phyloP scores from a whole-genome alignment of 2,113 vertebrate species.

The Phaethon lepturus region DNA sequence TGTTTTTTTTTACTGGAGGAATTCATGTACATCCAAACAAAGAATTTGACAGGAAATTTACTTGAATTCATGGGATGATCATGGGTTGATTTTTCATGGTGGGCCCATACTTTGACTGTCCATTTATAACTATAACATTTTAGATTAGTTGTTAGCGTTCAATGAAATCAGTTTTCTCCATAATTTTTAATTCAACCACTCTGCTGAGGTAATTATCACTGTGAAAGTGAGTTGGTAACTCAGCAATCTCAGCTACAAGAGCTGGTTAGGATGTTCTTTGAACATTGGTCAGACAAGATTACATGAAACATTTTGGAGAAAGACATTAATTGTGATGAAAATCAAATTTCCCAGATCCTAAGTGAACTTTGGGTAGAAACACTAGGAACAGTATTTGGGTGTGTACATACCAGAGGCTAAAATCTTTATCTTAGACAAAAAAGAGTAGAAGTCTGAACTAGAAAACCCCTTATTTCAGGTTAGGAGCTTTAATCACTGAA shows the following conservation, averaged over 20 bases:
- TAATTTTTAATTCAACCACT: background rate
- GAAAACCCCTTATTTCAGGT: background rate
- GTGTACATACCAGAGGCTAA: background rate
- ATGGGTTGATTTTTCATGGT: background rate
- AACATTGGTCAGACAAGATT: background rate
- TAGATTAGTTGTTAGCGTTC: background rate
- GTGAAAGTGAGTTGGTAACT: background rate
- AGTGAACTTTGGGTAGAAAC: background rate
- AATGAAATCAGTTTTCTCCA: background rate
- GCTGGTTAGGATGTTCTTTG: background rate
- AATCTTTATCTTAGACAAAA: background rate
- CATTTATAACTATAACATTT: background rate
- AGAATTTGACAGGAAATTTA: background rate
- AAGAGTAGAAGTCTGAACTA: background rate
- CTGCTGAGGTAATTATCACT: background rate
- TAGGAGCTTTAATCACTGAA: background rate
- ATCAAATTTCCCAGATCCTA: background rate
- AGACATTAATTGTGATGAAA: background rate
- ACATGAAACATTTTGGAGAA: background rate
- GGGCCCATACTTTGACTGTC: background rate
- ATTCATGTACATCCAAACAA: background rate
- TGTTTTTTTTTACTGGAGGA: background rate
- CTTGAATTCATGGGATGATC: background rate
- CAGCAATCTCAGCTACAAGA: background rate
- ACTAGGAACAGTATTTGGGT: background rate